Conservation (phyloP, 2,888 invertebrate species). For the Sarcophaga carnaria region DNA sequence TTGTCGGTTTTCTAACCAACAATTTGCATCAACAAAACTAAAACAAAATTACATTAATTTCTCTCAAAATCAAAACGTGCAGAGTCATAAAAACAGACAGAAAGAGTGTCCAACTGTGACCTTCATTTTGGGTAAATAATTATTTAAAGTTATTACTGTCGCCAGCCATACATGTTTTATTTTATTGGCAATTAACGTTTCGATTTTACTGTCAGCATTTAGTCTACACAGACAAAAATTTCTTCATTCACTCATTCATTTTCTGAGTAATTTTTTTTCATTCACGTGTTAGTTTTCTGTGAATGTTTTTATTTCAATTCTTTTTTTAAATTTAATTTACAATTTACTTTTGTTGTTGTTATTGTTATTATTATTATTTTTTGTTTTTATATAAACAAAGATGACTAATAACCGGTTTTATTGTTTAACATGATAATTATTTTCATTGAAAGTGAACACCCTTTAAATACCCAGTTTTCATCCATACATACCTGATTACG, state of each 20-base stretch:
- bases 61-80: not conserved
- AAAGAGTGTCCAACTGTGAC: not conserved
- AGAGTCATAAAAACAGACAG: not conserved
- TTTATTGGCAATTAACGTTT: not conserved
- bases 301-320: not conserved
- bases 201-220: no score
- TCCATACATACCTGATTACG: not conserved
- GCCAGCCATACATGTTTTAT: not conserved
- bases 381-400: not conserved
- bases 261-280: not conserved
- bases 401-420: constrained; percentile 32
- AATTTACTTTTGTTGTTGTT: not conserved
- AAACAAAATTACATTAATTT: not conserved
- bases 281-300: not conserved
- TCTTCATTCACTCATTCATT: no score
- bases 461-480: not conserved
- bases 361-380: not conserved
- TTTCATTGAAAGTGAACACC: not conserved
- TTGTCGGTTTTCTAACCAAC: not conserved
- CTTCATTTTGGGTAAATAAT: not conserved
- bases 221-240: no score
- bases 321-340: no score
- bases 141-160: not conserved
- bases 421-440: constrained; percentile 25
- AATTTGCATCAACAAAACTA: not conserved